Evolutionary conservation across 2,888 invertebrate species (phyloP), one percentile per base, ranked within the genome.

Genomic region (Limnephilus lunatus): DNA sequence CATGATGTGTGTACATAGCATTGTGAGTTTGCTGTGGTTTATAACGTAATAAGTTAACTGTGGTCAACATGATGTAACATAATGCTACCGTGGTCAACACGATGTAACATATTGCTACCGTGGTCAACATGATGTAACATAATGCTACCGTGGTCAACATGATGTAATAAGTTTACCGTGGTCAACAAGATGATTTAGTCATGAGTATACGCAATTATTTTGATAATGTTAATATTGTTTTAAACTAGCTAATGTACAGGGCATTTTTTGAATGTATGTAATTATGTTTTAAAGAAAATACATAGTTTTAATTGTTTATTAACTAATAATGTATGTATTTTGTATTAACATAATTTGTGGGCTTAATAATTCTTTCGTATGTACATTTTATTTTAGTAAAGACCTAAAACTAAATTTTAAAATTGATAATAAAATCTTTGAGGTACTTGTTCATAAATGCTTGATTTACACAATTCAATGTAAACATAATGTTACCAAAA

Each of bases 181-280:
- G 68, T 68, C 68, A n/a, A 68, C 68, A 68, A 68, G 68, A 68
- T 11, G 25, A 68, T 9, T 68, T 68, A 68, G 25, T 68, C 68
- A 68, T 68, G 25, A n/a, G 83, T 83, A 83, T 83, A 83, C 83
- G 35, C 83, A 83, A 25, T 83, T 83, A 83, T 83, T 83, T 83
- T 83, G 83, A 32, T 83, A 83, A 35, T 39, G 35, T 83, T 83
- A 83, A 35, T 68, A 68, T 83, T 83, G 83, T 83, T 83, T 83
- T 32, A 25, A 9, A 32, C 35, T 25, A 83, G 83, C 35, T 83
- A 35, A 25, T 83, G 83, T 83, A 83, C 83, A 83, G 83, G 83
- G 83, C 83, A 83, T 83, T 83, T 83, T 83, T 83, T 83, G 35
- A 35, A 25, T 83, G 83, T 83, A 83, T 32, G 83, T 83, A 83